Evolutionary conservation across 2,888 invertebrate genomes (phyloP).

Genomic region (Stenoptilia bipunctidactyla): DNA sequence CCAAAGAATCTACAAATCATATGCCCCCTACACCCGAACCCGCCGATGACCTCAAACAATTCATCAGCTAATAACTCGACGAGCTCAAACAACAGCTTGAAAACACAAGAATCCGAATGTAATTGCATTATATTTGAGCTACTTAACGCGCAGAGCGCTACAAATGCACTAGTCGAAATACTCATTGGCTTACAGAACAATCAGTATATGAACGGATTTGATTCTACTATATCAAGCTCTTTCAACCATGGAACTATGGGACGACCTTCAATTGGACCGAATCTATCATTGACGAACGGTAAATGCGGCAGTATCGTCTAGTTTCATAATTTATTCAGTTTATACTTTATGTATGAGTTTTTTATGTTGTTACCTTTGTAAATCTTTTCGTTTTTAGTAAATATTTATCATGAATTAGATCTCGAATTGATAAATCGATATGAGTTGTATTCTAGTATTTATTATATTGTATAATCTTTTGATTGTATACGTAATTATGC

Average conservation of each 20-base stretch:
- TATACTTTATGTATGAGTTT: too few species aligned
- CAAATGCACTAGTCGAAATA: slow-evolving; percentile 56
- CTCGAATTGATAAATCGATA: too few species aligned
- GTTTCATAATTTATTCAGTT: slow-evolving; percentile 5
- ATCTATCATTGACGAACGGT: slow-evolving; percentile 51
- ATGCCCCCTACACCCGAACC: slow-evolving; percentile 50
- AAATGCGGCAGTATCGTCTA: slow-evolving; percentile 62
- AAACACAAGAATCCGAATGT: slow-evolving; percentile 53
- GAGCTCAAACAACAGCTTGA: slow-evolving; percentile 35
- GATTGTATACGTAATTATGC: background rate
- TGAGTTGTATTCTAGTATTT: too few species aligned
- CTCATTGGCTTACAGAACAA: slow-evolving; percentile 58
- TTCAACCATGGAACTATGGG: slow-evolving; percentile 41
- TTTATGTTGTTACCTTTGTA: background rate
- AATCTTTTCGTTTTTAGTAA: background rate
- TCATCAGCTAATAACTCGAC: slow-evolving; percentile 27
- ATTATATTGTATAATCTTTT: background rate
- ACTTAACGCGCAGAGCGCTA: slow-evolving; percentile 52
- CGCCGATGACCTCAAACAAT: slow-evolving; percentile 27
- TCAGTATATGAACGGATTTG: slow-evolving; percentile 51
- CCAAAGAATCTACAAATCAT: slow-evolving; percentile 44
- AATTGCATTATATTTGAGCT: slow-evolving; percentile 60
- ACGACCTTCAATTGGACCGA: slow-evolving; percentile 37
- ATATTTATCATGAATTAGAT: background rate
- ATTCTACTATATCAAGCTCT: slow-evolving; percentile 22